Percentiles rank a stretch among this genome's conserved stretches.
Conservation (phyloP, 2,888 invertebrate species). For the Eilema caniola region DNA sequence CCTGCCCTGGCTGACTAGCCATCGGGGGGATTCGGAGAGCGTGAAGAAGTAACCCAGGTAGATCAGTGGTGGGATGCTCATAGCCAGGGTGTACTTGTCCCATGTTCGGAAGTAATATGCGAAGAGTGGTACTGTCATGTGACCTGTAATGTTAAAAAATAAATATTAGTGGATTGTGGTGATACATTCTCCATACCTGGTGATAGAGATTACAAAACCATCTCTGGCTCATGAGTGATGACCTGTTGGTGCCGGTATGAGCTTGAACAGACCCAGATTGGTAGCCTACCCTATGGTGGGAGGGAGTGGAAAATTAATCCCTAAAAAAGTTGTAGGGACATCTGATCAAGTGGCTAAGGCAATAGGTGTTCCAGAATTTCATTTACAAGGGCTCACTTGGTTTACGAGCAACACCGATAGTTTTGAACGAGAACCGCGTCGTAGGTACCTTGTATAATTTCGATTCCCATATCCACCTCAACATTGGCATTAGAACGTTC, state of each 20-base stretch:
- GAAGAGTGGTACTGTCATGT: conserved; percentile 88
- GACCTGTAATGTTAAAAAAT: conserved; percentile 67
- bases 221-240: too few species aligned
- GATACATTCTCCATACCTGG: not conserved
- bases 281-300: too few species aligned
- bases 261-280: too few species aligned
- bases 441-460: too few species aligned
- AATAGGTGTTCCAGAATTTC: not conserved
- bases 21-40: conserved; percentile 93
- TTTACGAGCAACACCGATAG: not conserved
- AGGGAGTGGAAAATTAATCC: too few species aligned
- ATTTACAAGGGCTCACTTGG: not conserved
- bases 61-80: conserved; percentile 87
- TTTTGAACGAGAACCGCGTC: not conserved
- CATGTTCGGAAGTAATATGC: conserved; percentile 89
- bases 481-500: too few species aligned
- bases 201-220: not conserved
- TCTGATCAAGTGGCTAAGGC: too few species aligned
- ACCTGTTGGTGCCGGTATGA: too few species aligned
- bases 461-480: too few species aligned
- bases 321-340: too few species aligned
- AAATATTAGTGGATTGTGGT: not conserved
- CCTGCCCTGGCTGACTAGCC: conserved; percentile 91
- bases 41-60: conserved; percentile 90
- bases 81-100: conserved; percentile 88